phyloP scores from a whole-genome alignment of 2,888 invertebrate species.

The Rhagonycha fulva region DNA sequence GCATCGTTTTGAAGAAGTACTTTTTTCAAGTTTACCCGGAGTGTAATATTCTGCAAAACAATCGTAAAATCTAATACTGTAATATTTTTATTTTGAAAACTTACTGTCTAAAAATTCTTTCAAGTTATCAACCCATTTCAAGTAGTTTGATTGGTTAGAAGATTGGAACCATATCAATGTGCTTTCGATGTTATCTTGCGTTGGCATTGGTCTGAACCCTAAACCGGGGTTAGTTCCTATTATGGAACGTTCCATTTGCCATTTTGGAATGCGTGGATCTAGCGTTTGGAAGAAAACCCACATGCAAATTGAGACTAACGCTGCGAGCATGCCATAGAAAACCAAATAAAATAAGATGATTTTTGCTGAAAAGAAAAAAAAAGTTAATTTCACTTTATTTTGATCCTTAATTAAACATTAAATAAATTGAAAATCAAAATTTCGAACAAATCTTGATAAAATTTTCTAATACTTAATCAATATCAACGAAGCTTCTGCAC shows the following conservation, averaged over 20 bases:
- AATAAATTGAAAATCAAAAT: too few species aligned
- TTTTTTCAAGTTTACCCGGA: constrained; percentile 53
- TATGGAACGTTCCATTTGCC: constrained; percentile 82
- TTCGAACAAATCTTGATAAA: too few species aligned
- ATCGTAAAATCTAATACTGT: not conserved
- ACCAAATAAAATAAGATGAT: constrained; percentile 93
- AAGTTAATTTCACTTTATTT: not conserved
- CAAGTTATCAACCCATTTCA: constrained; percentile 78
- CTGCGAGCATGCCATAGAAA: constrained; percentile 90
- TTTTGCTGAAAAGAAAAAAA: constrained; percentile 70
- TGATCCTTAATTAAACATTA: too few species aligned
- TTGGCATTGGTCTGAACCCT: constrained; percentile 93
- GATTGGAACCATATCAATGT: constrained; percentile 95
- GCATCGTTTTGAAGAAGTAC: constrained; percentile 51
- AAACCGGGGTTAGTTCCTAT: constrained; percentile 96
- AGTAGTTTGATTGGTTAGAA: constrained; percentile 74
- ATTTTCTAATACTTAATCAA: too few species aligned
- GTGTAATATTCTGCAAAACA: constrained; percentile 50
- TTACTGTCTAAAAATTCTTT: constrained; percentile 79
- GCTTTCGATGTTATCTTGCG: constrained; percentile 84
- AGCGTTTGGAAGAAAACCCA: constrained; percentile 92
- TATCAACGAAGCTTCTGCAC: too few species aligned
- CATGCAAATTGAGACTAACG: constrained; percentile 92
- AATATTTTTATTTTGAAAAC: constrained; percentile 37
- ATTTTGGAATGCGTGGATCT: constrained; percentile 87